These are phyloP conservation scores for Phalloptychus januarius DNA, from an alignment of 2,797 vertebrate species.

Conservation along the genomic window DNA sequence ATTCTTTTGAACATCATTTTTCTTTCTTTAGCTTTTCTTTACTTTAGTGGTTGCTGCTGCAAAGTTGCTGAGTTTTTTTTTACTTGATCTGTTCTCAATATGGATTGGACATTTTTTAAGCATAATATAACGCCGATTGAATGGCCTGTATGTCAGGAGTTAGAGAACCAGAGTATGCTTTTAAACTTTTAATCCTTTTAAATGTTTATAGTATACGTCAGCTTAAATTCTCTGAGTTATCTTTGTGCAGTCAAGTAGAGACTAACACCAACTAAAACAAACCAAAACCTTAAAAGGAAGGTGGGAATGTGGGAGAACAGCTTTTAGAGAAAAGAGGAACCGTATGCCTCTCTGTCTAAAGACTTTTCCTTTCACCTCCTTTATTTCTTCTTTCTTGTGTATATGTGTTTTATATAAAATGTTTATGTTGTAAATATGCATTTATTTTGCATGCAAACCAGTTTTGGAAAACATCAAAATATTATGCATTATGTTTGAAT, in stretches of 20 bases:
- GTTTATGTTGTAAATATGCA: not conserved
- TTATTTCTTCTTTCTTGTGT: not conserved
- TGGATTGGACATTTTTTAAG: slow-evolving; percentile 15
- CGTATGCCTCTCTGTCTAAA: not conserved
- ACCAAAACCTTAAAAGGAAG: slow-evolving; percentile 8
- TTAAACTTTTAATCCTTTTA: slow-evolving; percentile 18
- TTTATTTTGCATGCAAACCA: not conserved
- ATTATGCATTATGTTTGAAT: not conserved
- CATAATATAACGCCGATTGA: slow-evolving; percentile 10
- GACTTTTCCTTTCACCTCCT: not conserved
- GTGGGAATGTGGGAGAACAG: not conserved
- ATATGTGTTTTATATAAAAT: not conserved
- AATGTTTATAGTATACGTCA: not conserved
- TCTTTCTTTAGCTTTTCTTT: slow-evolving; percentile 32
- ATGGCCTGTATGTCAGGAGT: slow-evolving; percentile 10
- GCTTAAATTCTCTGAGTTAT: slow-evolving; percentile 7
- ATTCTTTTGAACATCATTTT: not conserved
- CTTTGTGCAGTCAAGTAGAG: slow-evolving; percentile 14
- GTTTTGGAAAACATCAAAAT: not conserved
- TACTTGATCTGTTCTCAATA: slow-evolving; percentile 18
- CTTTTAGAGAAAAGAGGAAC: not conserved
- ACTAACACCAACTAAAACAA: slow-evolving; percentile 2
- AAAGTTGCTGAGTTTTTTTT: slow-evolving; percentile 5
- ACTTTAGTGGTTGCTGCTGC: slow-evolving; percentile 13
- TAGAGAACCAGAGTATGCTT: slow-evolving; percentile 3